Evolutionary conservation across 2,797 vertebrate genomes (phyloP).

Genomic region (Paramormyrops hopkinsi): DNA sequence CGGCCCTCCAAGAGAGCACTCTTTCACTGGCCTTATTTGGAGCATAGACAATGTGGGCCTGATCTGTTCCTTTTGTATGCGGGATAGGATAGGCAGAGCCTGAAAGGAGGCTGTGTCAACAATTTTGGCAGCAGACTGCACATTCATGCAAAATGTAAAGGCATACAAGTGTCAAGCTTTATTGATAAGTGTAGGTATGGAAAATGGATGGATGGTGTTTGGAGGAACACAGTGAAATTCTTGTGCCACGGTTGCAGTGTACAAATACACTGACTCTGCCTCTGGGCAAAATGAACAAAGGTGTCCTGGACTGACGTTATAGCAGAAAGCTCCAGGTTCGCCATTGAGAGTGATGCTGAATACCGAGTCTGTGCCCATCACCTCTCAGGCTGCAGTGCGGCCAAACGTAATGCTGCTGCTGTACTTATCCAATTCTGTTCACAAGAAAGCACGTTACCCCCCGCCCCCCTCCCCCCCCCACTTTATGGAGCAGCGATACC

Average conservation of each 20-base stretch:
- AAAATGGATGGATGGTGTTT: not conserved
- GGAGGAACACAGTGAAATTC: not conserved
- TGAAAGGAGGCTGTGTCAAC: not conserved
- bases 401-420: not conserved
- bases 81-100: not conserved
- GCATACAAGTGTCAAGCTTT: not conserved
- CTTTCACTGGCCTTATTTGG: not conserved
- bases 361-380: not conserved
- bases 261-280: not conserved
- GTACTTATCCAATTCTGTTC: not conserved
- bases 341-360: not conserved
- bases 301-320: not conserved
- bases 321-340: not conserved
- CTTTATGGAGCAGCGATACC: not conserved
- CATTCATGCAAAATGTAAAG: constrained; percentile 6
- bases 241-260: not conserved
- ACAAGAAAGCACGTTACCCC: not conserved
- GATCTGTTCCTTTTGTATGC: not conserved
- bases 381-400: not conserved
- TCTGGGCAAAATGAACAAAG: not conserved
- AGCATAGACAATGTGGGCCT: not conserved
- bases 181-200: not conserved
- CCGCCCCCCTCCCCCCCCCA: not conserved
- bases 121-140: not conserved
- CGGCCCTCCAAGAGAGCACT: not conserved